Conservation (phyloP, 2,797 vertebrate genomes). For the Phalanger gymnotis region DNA sequence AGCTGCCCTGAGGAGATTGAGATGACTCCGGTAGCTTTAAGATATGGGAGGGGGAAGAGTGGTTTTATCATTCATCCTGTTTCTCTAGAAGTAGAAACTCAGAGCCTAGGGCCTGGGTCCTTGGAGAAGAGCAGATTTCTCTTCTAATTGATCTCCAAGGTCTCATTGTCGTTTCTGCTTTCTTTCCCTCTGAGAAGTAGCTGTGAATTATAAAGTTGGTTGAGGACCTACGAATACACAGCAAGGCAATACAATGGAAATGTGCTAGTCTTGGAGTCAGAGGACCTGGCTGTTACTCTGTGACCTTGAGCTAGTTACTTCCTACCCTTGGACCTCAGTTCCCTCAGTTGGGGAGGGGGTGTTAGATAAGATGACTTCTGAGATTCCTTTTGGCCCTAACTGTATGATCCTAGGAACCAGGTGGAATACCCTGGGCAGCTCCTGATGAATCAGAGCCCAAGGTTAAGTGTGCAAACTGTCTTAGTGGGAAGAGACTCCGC, state of each 20-base stretch:
- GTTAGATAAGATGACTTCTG: background rate
- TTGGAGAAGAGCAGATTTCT: conserved; percentile 17
- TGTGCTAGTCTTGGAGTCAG: background rate
- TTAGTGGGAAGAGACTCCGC: background rate
- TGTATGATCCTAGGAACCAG: background rate
- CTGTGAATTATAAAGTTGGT: conserved; percentile 76
- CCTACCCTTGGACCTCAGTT: background rate
- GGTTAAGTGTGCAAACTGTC: background rate
- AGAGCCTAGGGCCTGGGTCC: conserved; percentile 8
- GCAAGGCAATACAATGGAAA: background rate
- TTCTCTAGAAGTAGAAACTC: conserved; percentile 9
- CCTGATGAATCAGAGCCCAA: background rate
- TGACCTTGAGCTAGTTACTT: background rate
- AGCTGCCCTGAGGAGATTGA: background rate
- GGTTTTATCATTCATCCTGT: background rate
- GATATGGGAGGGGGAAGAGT: background rate
- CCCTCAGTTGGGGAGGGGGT: background rate
- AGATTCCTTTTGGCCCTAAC: background rate
- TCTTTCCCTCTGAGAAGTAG: conserved; percentile 20
- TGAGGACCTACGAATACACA: conserved; percentile 49
- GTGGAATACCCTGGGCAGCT: background rate
- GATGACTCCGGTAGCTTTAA: background rate
- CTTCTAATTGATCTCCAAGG: conserved; percentile 46
- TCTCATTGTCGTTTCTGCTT: conserved; percentile 30
- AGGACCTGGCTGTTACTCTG: background rate